Evolutionary conservation across 2,888 invertebrate genomes (phyloP).

Genomic region (Hylaea fasciaria): DNA sequence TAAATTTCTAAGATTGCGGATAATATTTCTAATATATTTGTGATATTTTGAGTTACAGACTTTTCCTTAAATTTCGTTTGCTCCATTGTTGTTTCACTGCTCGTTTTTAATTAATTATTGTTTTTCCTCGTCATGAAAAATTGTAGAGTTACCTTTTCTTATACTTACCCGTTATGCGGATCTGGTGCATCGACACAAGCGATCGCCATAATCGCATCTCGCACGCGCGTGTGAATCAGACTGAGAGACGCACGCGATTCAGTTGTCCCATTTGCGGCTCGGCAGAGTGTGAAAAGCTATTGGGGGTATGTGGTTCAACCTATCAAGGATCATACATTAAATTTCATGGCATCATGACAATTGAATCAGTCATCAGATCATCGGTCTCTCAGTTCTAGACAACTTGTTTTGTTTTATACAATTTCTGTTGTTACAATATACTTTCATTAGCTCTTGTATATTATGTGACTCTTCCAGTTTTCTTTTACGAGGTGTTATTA

Average conservation of each 20-base stretch:
- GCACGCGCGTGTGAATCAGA: constrained; percentile 72
- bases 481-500: too few species aligned
- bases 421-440: too few species aligned
- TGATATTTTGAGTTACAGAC: too few species aligned
- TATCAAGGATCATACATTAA: constrained; percentile 10
- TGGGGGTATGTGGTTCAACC: constrained; percentile 26
- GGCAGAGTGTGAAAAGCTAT: constrained; percentile 26
- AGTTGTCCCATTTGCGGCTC: constrained; percentile 43
- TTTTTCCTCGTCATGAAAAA: neutral
- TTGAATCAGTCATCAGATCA: neutral
- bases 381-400: neutral
- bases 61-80: too few species aligned
- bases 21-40: too few species aligned
- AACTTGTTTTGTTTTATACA: too few species aligned
- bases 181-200: constrained; percentile 52
- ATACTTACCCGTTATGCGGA: constrained; percentile 62
- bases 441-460: too few species aligned
- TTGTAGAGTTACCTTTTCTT: constrained; percentile 38
- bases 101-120: neutral
- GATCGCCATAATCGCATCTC: constrained; percentile 43
- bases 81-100: neutral
- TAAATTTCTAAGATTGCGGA: too few species aligned
- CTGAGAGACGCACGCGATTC: constrained; percentile 69
- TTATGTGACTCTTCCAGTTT: too few species aligned
- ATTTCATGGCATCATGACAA: neutral